Evolutionary conservation across 2,888 invertebrate species (phyloP), one percentile per base, ranked within the genome.

Genomic region (Antheraea assamensis): DNA sequence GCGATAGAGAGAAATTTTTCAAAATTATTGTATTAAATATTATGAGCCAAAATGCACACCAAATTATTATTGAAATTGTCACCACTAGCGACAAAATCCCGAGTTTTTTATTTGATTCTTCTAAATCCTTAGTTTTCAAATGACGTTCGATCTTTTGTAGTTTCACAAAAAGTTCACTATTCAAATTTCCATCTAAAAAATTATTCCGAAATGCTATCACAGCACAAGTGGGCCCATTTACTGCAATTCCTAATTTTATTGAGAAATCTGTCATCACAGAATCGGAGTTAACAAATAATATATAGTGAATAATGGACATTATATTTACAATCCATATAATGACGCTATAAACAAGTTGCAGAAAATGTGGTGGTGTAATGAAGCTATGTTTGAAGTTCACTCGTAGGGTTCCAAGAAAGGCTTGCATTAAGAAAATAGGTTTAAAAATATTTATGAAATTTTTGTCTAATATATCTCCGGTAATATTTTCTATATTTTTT

Each of bases 101-200:
- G n/a, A 85, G 76, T 13, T 76, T 76, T 49, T 79, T 78, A 76
- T 91, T 91, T 0, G 76, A 47, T 42, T 71, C 73, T 71, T 76
- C 82, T n/a, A 76, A 72, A 71, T 84, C 78, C 7, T 77, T 81
- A 76, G 86, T 83, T 71, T 83, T 82, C 2, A 92, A 72, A 31
- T 75, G 76, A 17, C 88, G 82, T 74, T 92, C 90, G 47, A 91
- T 82, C 79, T 82, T 90, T 76, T 92, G 92, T 49, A 92, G 76
- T 72, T 90, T 91, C 0, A 92, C 89, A 73, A 87, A 91, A 10
- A 92, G 77, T 75, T 87, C 83, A 71, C 87, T 83, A 73, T 81
- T 79, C 30, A 75, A 72, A 35, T 81, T 76, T 5, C 80, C 78
- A 3, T 77, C 76, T 52, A 35, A 71, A 10, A 84, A 78, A 74